Percentiles rank a stretch among this genome's conserved stretches.
Conservation (phyloP, 2,888 invertebrate genomes). For the Neoaliturus tenellus region DNA sequence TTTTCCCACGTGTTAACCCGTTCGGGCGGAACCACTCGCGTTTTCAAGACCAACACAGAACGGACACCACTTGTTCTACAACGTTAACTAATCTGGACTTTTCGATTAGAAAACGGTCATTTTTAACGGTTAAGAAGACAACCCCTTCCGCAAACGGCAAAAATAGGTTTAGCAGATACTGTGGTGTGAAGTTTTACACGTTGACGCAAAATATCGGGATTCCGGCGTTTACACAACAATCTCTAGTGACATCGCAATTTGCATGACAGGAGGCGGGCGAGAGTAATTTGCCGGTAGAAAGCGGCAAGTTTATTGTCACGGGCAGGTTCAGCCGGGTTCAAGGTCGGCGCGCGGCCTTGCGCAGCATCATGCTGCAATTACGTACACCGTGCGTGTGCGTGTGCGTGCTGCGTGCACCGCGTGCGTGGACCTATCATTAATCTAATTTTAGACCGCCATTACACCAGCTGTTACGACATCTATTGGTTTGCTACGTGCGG, state of each 20-base stretch:
- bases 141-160: no score
- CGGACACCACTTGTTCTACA: no score
- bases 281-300: constrained; percentile 30
- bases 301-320: constrained; percentile 33
- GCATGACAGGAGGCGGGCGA: constrained; percentile 32
- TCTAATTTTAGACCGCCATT: constrained; percentile 21
- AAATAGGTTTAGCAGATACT: no score
- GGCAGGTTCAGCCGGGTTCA: constrained; percentile 22
- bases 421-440: constrained; percentile 11
- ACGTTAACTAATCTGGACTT: no score
- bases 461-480: constrained; percentile 20
- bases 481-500: constrained; percentile 17
- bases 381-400: background rate
- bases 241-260: background rate
- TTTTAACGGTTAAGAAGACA: no score
- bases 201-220: no score
- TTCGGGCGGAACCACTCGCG: background rate
- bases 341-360: background rate
- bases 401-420: background rate
- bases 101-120: no score
- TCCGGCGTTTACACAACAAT: no score
- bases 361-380: background rate
- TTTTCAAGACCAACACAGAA: background rate
- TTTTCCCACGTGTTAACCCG: background rate
- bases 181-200: no score